Evolutionary conservation across 2,888 invertebrate genomes (phyloP).

Genomic region (Coelopa pilipes): DNA sequence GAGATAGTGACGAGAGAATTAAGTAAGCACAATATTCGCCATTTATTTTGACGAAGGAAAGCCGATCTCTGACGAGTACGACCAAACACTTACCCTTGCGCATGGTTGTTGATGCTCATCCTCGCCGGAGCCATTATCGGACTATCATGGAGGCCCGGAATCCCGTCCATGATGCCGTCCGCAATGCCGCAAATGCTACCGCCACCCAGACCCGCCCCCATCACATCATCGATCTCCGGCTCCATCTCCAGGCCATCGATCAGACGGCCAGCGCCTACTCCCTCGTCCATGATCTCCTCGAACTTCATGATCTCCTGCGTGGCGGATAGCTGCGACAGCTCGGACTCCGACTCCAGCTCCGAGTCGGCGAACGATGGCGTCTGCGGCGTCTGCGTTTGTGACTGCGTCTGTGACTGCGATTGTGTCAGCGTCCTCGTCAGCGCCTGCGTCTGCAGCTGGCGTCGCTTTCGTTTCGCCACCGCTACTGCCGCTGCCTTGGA

Average conservation of each 20-base stretch:
- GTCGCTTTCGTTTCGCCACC: constrained; percentile 32
- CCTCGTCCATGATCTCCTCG: constrained; percentile 61
- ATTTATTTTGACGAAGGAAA: no score
- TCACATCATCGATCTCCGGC: constrained; percentile 58
- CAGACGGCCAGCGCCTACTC: constrained; percentile 57
- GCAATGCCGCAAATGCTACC: constrained; percentile 35
- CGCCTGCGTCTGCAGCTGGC: not conserved
- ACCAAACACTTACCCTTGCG: constrained; percentile 43
- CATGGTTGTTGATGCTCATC: constrained; percentile 45
- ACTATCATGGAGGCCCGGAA: constrained; percentile 46
- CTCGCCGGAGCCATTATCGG: constrained; percentile 50
- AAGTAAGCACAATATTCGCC: not conserved
- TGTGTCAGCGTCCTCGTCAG: not conserved
- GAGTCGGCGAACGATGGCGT: constrained; percentile 50
- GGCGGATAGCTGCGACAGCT: constrained; percentile 49
- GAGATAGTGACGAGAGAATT: constrained; percentile 9
- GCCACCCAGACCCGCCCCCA: constrained; percentile 36
- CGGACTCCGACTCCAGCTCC: constrained; percentile 58
- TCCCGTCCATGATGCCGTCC: constrained; percentile 35
- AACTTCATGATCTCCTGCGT: constrained; percentile 63
- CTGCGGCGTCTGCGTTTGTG: not conserved
- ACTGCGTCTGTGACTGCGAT: not conserved
- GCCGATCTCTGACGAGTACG: no score
- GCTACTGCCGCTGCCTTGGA: constrained; percentile 44
- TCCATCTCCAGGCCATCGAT: constrained; percentile 62